Percentiles rank a stretch among this genome's conserved stretches.
Evolutionary conservation across 2,888 invertebrate species (phyloP).

Genomic region (Ochropleura leucogaster): DNA sequence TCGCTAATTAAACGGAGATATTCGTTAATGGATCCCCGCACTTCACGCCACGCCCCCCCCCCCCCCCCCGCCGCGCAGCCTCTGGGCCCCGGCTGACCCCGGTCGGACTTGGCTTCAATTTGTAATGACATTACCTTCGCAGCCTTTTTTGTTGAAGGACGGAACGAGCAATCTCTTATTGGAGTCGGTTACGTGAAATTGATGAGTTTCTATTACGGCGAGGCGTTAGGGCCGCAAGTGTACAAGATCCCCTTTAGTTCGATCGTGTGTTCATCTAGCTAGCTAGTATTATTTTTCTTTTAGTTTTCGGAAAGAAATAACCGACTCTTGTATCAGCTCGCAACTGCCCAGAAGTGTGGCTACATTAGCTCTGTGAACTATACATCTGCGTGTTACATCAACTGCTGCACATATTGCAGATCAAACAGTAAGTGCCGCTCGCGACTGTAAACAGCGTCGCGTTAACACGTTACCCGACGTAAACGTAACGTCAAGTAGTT

Average conservation of each 20-base stretch:
- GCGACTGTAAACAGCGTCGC: constrained; percentile 17
- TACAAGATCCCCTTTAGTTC: constrained; percentile 2
- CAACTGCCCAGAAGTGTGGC: neutral
- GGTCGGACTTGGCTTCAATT: constrained; percentile 66
- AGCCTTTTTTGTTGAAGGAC: constrained; percentile 64
- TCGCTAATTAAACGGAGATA: constrained; percentile 83
- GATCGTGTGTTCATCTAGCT: neutral
- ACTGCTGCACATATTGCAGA: constrained; percentile 25
- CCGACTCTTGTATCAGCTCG: neutral
- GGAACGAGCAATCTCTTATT: constrained; percentile 64
- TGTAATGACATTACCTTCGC: constrained; percentile 67
- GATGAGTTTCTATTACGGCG: constrained; percentile 60
- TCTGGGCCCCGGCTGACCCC: constrained; percentile 46
- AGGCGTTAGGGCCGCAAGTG: constrained; percentile 28
- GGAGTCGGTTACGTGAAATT: constrained; percentile 61
- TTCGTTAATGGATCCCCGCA: constrained; percentile 72
- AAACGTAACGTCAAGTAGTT: constrained; percentile 11
- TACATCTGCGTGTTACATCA: neutral
- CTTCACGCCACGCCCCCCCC: constrained; percentile 19
- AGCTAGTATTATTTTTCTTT: neutral
- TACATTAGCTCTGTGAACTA: neutral
- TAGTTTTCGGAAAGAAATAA: neutral
- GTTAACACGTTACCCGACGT: constrained; percentile 17
- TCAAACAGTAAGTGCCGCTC: constrained; percentile 33
- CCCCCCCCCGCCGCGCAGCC: neutral